Conservation (phyloP, 2,888 invertebrate genomes). For the Neoaliturus tenellus region DNA sequence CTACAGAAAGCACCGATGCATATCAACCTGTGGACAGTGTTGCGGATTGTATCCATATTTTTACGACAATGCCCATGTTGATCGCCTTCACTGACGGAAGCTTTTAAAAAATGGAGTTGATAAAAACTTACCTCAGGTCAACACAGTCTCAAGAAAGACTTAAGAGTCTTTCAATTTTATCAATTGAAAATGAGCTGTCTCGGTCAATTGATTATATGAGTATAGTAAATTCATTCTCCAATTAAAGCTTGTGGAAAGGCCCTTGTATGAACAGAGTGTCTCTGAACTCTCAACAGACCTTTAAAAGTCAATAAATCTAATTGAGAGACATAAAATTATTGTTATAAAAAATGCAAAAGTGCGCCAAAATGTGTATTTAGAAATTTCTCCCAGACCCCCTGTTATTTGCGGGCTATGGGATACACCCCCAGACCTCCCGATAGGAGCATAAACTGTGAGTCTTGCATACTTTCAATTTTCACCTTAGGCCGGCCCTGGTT, state of each 20-base stretch:
- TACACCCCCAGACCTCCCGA: no score
- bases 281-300: no score
- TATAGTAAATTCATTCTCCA: background rate
- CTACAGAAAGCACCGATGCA: background rate
- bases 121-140: slow-evolving; percentile 59
- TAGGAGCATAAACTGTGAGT: no score
- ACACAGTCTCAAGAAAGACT: slow-evolving; percentile 58
- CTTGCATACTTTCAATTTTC: no score
- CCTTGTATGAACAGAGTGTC: no score
- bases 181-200: slow-evolving; percentile 59
- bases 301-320: no score
- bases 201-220: slow-evolving; percentile 36
- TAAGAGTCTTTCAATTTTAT: slow-evolving; percentile 50
- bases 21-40: slow-evolving; percentile 58
- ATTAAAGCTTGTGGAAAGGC: background rate
- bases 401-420: background rate
- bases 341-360: no score
- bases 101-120: slow-evolving; percentile 59
- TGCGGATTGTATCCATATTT: slow-evolving; percentile 56
- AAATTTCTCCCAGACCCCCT: no score
- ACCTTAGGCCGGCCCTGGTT: no score
- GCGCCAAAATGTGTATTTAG: no score
- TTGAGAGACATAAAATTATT: no score
- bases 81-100: slow-evolving; percentile 51
- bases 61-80: slow-evolving; percentile 40